A percentile compares a stretch with the other conserved stretches of the same genome.
phyloP scores from a whole-genome alignment of 1,140 invertebrate species.

The Steinernema feltiae region DNA sequence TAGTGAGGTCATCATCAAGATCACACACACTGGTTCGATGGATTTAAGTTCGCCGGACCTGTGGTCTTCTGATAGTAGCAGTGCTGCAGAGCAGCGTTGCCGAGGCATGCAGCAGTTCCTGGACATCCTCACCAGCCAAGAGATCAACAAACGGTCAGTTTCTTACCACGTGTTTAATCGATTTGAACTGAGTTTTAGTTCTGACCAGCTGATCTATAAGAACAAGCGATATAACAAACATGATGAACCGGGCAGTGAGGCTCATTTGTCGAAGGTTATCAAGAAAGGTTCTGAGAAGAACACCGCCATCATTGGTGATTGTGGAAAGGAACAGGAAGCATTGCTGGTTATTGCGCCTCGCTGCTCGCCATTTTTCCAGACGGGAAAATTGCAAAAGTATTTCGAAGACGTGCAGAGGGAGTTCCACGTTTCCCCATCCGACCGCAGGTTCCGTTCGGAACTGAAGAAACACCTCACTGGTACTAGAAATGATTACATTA shows the following conservation, averaged over 20 bases:
- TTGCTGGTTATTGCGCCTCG: background rate
- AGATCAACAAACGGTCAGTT: background rate
- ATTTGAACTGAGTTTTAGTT: background rate
- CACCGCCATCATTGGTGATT: background rate
- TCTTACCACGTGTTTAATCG: background rate
- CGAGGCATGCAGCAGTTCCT: background rate
- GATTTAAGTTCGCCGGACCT: too few species aligned
- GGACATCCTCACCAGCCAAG: background rate
- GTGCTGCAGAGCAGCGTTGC: background rate
- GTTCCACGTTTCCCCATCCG: background rate
- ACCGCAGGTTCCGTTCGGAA: background rate
- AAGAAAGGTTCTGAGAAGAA: background rate
- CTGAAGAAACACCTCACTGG: background rate
- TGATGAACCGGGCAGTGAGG: background rate
- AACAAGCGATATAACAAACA: background rate
- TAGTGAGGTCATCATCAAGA: too few species aligned
- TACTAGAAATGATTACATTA: background rate
- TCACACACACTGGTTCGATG: too few species aligned
- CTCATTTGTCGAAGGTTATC: background rate
- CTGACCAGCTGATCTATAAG: background rate
- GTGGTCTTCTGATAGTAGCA: too few species aligned
- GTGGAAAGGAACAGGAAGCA: background rate
- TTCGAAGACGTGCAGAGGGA: background rate
- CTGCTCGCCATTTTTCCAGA: background rate
- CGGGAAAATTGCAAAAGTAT: background rate